Percentiles rank a stretch among this genome's conserved stretches.
These are phyloP conservation scores for Tamandua tetradactyla DNA, from an alignment of 2,797 vertebrate genomes.

Conservation along the genomic window DNA sequence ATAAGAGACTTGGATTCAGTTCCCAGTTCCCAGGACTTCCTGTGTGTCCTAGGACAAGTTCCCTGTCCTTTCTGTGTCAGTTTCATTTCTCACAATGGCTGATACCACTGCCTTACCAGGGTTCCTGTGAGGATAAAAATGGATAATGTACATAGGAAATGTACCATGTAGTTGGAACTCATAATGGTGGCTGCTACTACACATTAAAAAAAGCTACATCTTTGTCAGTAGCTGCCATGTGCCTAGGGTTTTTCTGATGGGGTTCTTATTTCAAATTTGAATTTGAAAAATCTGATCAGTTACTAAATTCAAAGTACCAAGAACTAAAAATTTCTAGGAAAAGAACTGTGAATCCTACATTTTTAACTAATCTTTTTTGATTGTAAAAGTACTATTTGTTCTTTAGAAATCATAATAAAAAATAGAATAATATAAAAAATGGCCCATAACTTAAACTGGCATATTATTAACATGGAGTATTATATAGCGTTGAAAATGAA, in stretches of 20 bases:
- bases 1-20: background rate
- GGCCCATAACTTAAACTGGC: background rate
- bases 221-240: background rate
- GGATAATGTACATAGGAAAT: too few relatives aligned
- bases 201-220: background rate
- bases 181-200: background rate
- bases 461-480: background rate
- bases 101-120: background rate
- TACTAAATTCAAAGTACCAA: background rate
- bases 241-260: background rate
- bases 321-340: background rate
- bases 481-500: background rate
- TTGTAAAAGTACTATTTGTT: background rate
- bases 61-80: background rate
- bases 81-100: too few relatives aligned
- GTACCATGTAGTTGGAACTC: background rate
- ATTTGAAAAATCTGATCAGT: background rate
- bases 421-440: background rate
- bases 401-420: background rate
- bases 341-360: background rate
- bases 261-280: background rate
- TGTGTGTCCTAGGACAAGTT: background rate
- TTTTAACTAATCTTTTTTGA: background rate
- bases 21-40: background rate
- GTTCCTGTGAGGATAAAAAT: background rate